Evolutionary conservation across 1,140 invertebrate genomes (phyloP), one percentile per base, ranked within the genome.

Genomic region (Chironomus striatipennis): DNA sequence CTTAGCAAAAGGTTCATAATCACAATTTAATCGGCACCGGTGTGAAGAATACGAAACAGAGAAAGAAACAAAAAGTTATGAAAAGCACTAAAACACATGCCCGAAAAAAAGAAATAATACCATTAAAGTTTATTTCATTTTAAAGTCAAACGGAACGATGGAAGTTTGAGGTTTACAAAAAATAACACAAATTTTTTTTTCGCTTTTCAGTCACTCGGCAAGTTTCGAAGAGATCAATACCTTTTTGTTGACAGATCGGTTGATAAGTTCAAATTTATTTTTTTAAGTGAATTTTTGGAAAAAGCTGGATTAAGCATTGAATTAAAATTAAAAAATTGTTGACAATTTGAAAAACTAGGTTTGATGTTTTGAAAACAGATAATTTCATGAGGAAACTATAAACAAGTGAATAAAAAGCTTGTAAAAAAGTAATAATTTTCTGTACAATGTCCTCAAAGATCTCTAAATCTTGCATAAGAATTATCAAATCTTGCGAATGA

Each of bases 1-100:
- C n/a, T 57, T 57, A n/a, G 47, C 47, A 57, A 57, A 57, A 57
- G 47, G 47, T 57, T 57, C 47, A 57, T 57, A 57, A 57, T 57
- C 47, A 57, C 47, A 57, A n/a, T 57, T 57, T 57, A 57, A 57
- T 57, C 47, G 47, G 12, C 12, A 57, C 47, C 47, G 47, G 47
- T 57, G 47, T 57, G 47, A 57, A 57, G n/a, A 57, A 57, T n/a
- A 47, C 15, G 47, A n/a, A 34, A 34, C 24, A 34, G 24, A 34
- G 24, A 34, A 34, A 34, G 24, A 34, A 34, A 34, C 24, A 34
- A 34, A 34, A n/a, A 57, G 47, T 57, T 12, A 57, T 12, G n/a
- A 57, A 57, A 57, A n/a, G 12, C 12, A 57, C 47, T 57, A 57
- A 57, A 57, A 57, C 47, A 57, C 47, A 57, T 57, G 47, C 47